Evolutionary conservation across 1,140 invertebrate species (phyloP).

Genomic region (Teleopsis dalmanni): DNA sequence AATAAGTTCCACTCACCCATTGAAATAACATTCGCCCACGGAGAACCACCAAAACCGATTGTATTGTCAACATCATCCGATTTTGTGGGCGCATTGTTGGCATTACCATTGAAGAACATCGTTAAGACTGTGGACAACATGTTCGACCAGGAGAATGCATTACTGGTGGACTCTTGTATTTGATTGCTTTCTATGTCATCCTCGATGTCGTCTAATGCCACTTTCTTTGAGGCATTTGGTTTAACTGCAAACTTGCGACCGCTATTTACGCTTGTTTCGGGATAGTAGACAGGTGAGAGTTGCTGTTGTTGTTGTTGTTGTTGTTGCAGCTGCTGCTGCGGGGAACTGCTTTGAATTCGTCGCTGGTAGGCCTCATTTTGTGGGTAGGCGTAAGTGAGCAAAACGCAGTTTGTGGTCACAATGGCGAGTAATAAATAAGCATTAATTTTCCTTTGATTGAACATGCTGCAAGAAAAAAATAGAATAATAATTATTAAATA

Average conservation of each 20-base stretch:
- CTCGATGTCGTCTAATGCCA: slow-evolving; percentile 69
- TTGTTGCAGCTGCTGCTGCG: slow-evolving; percentile 15
- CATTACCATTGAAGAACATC: slow-evolving; percentile 68
- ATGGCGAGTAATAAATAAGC: slow-evolving; percentile 45
- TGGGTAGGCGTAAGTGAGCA: slow-evolving; percentile 46
- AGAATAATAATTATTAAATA: background rate
- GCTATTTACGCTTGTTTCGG: slow-evolving; percentile 10
- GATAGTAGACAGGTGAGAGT: slow-evolving; percentile 25
- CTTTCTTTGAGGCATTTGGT: slow-evolving; percentile 79
- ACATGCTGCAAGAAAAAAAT: slow-evolving; percentile 36
- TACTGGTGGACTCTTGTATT: slow-evolving; percentile 58
- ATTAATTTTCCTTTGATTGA: slow-evolving; percentile 41
- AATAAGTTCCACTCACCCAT: slow-evolving; percentile 47
- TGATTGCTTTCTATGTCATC: slow-evolving; percentile 70
- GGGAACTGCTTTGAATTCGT: no score
- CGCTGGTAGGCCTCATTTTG: slow-evolving; percentile 37
- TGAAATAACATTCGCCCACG: slow-evolving; percentile 79
- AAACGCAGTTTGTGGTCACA: slow-evolving; percentile 44
- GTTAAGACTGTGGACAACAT: slow-evolving; percentile 69
- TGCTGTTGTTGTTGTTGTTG: slow-evolving; percentile 14
- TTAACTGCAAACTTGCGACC: slow-evolving; percentile 74
- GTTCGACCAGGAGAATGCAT: slow-evolving; percentile 77
- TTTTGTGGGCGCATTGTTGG: slow-evolving; percentile 63
- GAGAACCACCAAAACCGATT: slow-evolving; percentile 58
- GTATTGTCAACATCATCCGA: slow-evolving; percentile 66